These are phyloP conservation scores for Luehdorfia chinensis DNA, from an alignment of 1,140 invertebrate genomes.

Conservation along the genomic window DNA sequence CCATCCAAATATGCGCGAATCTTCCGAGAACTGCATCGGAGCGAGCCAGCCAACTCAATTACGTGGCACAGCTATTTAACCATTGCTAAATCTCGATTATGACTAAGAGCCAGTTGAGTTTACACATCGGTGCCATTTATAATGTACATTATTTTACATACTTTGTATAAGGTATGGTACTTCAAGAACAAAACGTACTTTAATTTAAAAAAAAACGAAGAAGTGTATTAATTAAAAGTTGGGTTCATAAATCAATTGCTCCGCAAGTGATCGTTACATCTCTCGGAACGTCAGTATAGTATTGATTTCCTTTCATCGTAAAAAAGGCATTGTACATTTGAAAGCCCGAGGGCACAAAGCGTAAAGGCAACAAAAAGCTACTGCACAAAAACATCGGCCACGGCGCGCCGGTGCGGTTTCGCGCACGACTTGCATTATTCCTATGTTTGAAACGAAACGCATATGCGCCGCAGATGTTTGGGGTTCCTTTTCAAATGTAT, in stretches of 20 bases:
- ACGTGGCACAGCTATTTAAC: slow-evolving; percentile 25
- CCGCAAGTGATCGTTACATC: slow-evolving; percentile 15
- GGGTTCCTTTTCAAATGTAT: slow-evolving; percentile 66
- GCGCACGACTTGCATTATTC: slow-evolving; percentile 67
- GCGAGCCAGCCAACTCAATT: slow-evolving; percentile 32
- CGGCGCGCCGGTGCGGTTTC: slow-evolving; percentile 49
- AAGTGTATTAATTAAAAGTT: slow-evolving; percentile 21
- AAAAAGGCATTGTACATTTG: slow-evolving; percentile 57
- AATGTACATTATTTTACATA: too few relatives aligned
- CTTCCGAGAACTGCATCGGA: slow-evolving; percentile 60
- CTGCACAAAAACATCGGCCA: slow-evolving; percentile 52
- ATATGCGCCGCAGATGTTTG: slow-evolving; percentile 72
- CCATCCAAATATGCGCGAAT: slow-evolving; percentile 47
- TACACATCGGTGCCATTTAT: slow-evolving; percentile 2
- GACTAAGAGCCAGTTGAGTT: slow-evolving; percentile 9
- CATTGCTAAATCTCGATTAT: slow-evolving; percentile 19
- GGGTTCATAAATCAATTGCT: slow-evolving; percentile 25
- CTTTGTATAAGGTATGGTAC: too few relatives aligned
- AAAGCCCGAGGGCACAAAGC: slow-evolving; percentile 59
- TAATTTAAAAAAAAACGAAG: too few relatives aligned
- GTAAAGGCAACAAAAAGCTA: slow-evolving; percentile 63
- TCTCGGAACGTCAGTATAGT: slow-evolving; percentile 39
- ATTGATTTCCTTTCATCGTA: slow-evolving; percentile 58
- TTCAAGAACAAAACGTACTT: too few relatives aligned
- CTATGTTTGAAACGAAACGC: slow-evolving; percentile 53